Base-by-base conservation (phyloP, 1,140 invertebrate genomes). In the Macrocentrus cingulum region DNA sequence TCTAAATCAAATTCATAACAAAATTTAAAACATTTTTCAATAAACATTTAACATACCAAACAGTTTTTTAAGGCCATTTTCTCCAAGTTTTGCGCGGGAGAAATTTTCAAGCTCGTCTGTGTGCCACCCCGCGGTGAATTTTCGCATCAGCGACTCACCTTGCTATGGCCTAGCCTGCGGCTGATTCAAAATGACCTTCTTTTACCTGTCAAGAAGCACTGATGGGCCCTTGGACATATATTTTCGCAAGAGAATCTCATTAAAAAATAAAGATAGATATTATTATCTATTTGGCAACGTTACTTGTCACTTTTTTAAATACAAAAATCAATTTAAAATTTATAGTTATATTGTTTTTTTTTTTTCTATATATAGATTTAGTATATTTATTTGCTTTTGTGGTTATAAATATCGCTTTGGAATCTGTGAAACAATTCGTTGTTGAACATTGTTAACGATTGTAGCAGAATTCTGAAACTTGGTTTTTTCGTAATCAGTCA, bases 401-500 rank as follows among this genome's bases (percentile, higher is more conserved):
- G n/a, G n/a, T n/a, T n/a, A n/a, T n/a, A n/a, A 8, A n/a, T 6
- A 29, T 63, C 49, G 67, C 2, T 32, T 25, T 29, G 63, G 8
- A 39, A 70, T 70, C 2, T 32, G 16, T 29, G 63, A 7, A 39
- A 70, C 69, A 0, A 79, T 45, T 1, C 61, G 51, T 16, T 75
- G 70, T 57, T 82, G 80, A 1, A 80, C 64, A n/a, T 77, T 70
- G 59, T 72, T 58, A 4, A 84, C 66, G 4, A 59, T 61, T 1
- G 75, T 69, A 0, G 82, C 82, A 4, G 81, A 83, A 9, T 66
- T 66, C 37, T 82, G 72, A 0, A 87, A 67, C 60, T 81, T 62
- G 25, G 77, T 73, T 49, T 73, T 74, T 67, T 86, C 85, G 2
- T 66, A 56, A n/a, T 82, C 77, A 6, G 72, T 84, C 18, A 86